Base-by-base conservation (phyloP, 2,888 invertebrate genomes). In the Monopis laevigella region DNA sequence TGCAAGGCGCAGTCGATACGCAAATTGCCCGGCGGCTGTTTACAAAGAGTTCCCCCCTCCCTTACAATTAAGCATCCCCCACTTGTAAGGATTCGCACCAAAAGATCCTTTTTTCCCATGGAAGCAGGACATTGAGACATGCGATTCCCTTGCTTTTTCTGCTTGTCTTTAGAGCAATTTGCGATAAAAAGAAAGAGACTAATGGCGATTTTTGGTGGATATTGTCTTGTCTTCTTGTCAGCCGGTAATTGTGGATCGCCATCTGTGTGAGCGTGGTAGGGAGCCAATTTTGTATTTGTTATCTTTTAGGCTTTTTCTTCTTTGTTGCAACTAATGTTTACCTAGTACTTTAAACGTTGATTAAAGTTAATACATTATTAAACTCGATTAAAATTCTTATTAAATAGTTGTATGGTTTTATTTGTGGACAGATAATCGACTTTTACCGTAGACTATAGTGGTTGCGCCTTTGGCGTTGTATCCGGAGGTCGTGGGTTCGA, bases 11-110 rank as follows among this genome's bases (percentile, higher is more conserved):
- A 50, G 53, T 53, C 62, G 59, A 67, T 66, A 66, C 63, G 62
- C 67, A 68, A 71, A 70, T 72, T 69, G 64, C 66, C 65, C 51
- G 54, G 55, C 62, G 69, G 73, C 66, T 71, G 56, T 73, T 69
- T 70, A 62, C 71, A 68, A 66, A 69, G 61, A 26, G 39, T 11
- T 42, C 44, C 45, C 48, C 50, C 47, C 48, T 51, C 47, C 54
- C 50, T 30, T 35, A 14, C 40, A 41, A 36, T 36, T 36, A 36
- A 21, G 16, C 13, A 21, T 21, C 36, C 36, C 16, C 36, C n/a
- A 10, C 24, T 6, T 34, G 16, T 11, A n/a, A 10, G 34, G 34
- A 21, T 36, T 36, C 21, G 13, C 21, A 16, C 36, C 36, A 36
- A 36, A 36, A 36, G 21, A 21, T 7, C 21, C 19, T 36, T 21